Conservation (phyloP, 2,888 invertebrate species). For the Orthosia gracilis region DNA sequence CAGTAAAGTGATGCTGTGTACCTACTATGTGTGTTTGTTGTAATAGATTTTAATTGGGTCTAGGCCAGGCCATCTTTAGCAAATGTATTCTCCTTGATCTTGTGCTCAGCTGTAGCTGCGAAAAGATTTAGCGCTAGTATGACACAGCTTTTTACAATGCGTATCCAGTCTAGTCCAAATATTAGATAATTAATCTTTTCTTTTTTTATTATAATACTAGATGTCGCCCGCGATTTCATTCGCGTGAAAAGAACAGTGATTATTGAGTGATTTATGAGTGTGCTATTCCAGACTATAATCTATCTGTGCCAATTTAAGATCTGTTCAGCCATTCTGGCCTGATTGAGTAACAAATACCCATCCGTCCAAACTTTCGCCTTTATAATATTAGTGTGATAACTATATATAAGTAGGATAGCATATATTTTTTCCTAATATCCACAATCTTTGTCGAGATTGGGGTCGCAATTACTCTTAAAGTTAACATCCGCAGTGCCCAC, state of each 20-base stretch:
- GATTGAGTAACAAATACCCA: too few relatives aligned
- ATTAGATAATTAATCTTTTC: not conserved
- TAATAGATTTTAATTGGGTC: conserved; percentile 40
- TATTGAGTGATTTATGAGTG: too few relatives aligned
- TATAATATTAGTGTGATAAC: too few relatives aligned
- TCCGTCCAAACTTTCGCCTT: too few relatives aligned
- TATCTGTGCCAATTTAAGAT: too few relatives aligned
- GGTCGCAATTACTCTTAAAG: conserved; percentile 22
- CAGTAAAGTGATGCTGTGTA: conserved; percentile 18
- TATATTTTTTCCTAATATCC: not conserved
- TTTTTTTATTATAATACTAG: not conserved
- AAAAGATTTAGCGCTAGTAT: not conserved
- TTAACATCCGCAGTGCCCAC: conserved; percentile 48
- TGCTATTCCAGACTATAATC: too few relatives aligned
- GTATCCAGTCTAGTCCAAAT: not conserved
- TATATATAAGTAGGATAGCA: not conserved
- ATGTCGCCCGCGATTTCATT: too few relatives aligned
- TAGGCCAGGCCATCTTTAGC: conserved; percentile 21
- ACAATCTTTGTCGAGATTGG: conserved; percentile 4
- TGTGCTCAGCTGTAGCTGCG: conserved; percentile 6
- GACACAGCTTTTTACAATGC: not conserved
- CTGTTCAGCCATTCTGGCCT: too few relatives aligned
- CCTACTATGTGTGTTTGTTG: not conserved
- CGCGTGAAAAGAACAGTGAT: too few relatives aligned
- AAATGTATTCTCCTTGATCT: conserved; percentile 27